phyloP scores from a whole-genome alignment of 2,797 vertebrate genomes.

The Erpetoichthys calabaricus region DNA sequence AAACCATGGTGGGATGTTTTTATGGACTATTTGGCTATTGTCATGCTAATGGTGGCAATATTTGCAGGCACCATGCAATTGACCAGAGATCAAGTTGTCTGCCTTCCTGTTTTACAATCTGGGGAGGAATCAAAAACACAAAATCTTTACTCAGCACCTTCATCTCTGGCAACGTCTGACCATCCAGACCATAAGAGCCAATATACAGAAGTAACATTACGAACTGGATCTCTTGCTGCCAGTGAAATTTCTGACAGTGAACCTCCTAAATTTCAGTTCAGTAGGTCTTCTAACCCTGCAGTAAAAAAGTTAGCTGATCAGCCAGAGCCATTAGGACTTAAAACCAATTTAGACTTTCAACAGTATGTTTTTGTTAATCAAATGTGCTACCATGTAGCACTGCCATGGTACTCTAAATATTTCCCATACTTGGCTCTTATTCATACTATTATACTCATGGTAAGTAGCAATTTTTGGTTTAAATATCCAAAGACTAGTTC shows the following conservation, averaged over 20 bases:
- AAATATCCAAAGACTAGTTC: conserved; percentile 98
- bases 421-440: conserved; percentile 96
- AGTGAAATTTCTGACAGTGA: conserved; percentile 37
- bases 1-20: conserved; percentile 99
- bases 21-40: conserved; percentile 95
- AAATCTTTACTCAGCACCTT: conserved; percentile 30
- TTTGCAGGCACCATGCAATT: conserved; percentile 98
- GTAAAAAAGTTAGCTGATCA: conserved; percentile 24
- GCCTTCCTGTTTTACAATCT: conserved; percentile 79
- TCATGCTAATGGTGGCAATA: conserved; percentile 97
- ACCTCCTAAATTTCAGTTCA: conserved; percentile 25
- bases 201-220: conserved; percentile 28
- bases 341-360: conserved; percentile 92
- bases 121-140: conserved; percentile 42
- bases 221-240: conserved; percentile 41
- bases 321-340: conserved; percentile 62
- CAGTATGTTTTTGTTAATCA: conserved; percentile 98
- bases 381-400: conserved; percentile 95
- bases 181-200: conserved; percentile 37
- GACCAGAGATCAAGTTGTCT: conserved; percentile 97
- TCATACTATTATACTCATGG: conserved; percentile 95
- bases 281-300: conserved; percentile 16
- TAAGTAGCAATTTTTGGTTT: conserved; percentile 99
- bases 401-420: conserved; percentile 98
- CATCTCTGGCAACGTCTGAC: conserved; percentile 41